phyloP scores from a whole-genome alignment of 2,113 vertebrate species.

The Miniopterus natalensis region DNA sequence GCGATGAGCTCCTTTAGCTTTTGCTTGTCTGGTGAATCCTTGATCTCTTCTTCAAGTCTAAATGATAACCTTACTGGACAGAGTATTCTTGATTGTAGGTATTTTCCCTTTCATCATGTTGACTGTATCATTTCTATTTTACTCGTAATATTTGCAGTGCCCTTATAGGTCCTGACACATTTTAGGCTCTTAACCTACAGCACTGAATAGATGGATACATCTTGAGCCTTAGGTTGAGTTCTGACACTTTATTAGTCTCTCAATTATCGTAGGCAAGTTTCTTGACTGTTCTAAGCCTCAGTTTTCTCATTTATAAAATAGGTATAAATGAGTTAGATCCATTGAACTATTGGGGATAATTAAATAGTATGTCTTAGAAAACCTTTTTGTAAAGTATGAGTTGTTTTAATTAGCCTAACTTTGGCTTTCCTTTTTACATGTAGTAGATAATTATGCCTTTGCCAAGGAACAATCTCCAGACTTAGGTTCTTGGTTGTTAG shows the following conservation, averaged over 20 bases:
- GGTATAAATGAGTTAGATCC: conserved; percentile 34
- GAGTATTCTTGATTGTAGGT: not conserved
- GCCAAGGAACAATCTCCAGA: not conserved
- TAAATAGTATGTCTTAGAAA: conserved; percentile 45
- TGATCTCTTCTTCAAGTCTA: not conserved
- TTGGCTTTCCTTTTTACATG: not conserved
- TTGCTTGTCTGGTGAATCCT: not conserved
- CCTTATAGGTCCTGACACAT: not conserved
- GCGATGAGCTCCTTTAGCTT: not conserved
- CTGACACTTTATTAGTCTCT: not conserved
- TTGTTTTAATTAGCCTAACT: conserved; percentile 1
- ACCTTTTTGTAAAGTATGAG: conserved; percentile 37
- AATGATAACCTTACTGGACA: not conserved
- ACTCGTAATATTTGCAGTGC: not conserved
- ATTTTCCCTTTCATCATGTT: not conserved
- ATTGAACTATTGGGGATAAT: not conserved
- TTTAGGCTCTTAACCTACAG: not conserved
- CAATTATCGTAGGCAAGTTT: not conserved
- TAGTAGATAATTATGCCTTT: not conserved
- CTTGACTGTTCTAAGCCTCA: not conserved
- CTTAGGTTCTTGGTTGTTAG: not conserved
- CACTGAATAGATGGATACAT: not conserved
- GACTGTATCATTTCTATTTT: not conserved
- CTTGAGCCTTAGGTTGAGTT: not conserved
- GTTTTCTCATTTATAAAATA: conserved; percentile 46